Evolutionary conservation across 2,113 vertebrate genomes (phyloP).

Genomic region (Cephalopterus ornatus): DNA sequence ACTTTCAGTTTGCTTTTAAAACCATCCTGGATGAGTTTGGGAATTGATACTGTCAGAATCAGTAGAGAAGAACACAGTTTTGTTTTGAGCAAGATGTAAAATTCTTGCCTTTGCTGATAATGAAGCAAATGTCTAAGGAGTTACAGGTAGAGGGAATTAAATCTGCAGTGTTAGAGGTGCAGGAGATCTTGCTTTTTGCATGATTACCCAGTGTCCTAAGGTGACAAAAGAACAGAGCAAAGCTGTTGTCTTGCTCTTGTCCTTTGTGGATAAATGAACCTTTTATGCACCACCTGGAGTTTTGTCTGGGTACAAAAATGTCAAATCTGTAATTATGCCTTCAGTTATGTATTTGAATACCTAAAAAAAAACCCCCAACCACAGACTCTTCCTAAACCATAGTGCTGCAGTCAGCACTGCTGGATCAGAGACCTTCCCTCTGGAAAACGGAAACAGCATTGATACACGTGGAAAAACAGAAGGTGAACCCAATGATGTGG

Average conservation of each 20-base stretch:
- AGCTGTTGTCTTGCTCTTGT: not conserved
- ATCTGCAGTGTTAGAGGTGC: not conserved
- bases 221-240: not conserved
- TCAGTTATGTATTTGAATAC: not conserved
- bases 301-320: not conserved
- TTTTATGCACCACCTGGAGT: not conserved
- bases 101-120: not conserved
- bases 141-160: not conserved
- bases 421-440: constrained; percentile 57
- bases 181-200: not conserved
- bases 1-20: not conserved
- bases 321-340: not conserved
- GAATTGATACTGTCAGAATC: accelerated
- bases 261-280: not conserved
- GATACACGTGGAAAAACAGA: not conserved
- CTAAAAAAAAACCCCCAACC: not conserved
- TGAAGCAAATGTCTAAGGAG: not conserved
- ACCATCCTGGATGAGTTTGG: not conserved
- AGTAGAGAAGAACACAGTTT: not conserved
- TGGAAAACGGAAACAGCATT: constrained; percentile 1
- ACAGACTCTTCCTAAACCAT: not conserved
- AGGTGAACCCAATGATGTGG: not conserved
- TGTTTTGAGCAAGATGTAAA: not conserved
- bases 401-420: constrained; percentile 6
- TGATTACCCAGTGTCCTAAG: not conserved